phyloP scores from a whole-genome alignment of 2,888 invertebrate species.

The Callyntrura guangdongensis region DNA sequence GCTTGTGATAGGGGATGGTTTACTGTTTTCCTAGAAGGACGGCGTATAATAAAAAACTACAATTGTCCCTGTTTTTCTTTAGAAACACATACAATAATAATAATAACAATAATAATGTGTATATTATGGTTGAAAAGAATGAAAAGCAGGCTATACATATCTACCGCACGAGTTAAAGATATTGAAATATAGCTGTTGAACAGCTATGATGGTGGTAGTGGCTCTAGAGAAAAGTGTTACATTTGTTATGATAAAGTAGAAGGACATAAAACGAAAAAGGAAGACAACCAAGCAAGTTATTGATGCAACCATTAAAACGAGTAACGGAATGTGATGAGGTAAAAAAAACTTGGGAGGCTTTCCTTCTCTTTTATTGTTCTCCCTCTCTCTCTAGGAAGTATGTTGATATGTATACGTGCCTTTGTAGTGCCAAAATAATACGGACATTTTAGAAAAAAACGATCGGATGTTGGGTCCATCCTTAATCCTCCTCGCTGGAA shows the following conservation, averaged over 20 bases:
- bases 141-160: neutral
- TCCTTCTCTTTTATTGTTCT: neutral
- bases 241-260: constrained; percentile 69
- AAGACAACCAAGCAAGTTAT: constrained; percentile 67
- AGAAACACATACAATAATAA: constrained; percentile 57
- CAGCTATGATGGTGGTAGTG: constrained; percentile 21
- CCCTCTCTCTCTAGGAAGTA: neutral
- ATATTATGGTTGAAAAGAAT: neutral
- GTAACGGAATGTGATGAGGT: constrained; percentile 60
- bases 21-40: constrained; percentile 73
- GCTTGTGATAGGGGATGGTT: constrained; percentile 84
- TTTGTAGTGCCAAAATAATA: constrained; percentile 64
- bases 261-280: constrained; percentile 53
- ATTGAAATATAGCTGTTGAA: constrained; percentile 7
- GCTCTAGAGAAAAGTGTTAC: constrained; percentile 51
- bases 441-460: constrained; percentile 69
- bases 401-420: neutral
- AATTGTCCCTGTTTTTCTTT: constrained; percentile 82
- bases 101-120: constrained; percentile 56
- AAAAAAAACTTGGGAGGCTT: constrained; percentile 51
- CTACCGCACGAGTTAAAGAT: neutral
- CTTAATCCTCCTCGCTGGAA: constrained; percentile 49
- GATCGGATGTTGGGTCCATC: constrained; percentile 81
- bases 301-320: constrained; percentile 72
- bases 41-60: constrained; percentile 81